A percentile compares a stretch with the other conserved stretches of the same genome.
These are phyloP conservation scores for Anisognathus igniventris DNA, from an alignment of 2,797 vertebrate genomes.

Conservation along the genomic window DNA sequence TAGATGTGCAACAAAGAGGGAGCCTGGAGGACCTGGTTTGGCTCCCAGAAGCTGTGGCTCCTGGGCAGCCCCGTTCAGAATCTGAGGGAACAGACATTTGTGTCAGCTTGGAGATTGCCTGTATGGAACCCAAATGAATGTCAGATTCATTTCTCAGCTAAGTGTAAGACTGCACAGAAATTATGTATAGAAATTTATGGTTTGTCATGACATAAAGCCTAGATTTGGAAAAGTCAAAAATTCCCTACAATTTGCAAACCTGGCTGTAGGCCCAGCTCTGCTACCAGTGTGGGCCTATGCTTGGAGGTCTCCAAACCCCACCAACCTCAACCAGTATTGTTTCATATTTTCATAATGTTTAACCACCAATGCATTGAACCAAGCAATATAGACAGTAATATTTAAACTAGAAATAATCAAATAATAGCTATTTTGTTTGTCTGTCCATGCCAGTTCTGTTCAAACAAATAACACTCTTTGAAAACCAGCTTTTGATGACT, in stretches of 20 bases:
- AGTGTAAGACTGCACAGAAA: not conserved
- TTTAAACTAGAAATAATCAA: not conserved
- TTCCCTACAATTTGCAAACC: not conserved
- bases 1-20: not conserved
- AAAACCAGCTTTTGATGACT: not conserved
- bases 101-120: not conserved
- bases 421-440: not conserved
- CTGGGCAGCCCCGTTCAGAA: not conserved
- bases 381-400: not conserved
- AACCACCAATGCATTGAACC: not conserved
- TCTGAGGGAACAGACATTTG: not conserved
- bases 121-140: not conserved
- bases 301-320: not conserved
- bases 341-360: not conserved
- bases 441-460: not conserved
- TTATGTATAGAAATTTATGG: not conserved
- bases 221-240: not conserved
- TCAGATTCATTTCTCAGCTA: not conserved
- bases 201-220: not conserved
- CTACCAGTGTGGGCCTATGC: not conserved
- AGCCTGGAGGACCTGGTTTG: constrained; percentile 23
- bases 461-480: not conserved
- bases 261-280: not conserved
- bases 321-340: not conserved
- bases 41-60: constrained; percentile 10